Base-by-base conservation (phyloP, 2,113 vertebrate species). In the Sapayoa aenigma region DNA sequence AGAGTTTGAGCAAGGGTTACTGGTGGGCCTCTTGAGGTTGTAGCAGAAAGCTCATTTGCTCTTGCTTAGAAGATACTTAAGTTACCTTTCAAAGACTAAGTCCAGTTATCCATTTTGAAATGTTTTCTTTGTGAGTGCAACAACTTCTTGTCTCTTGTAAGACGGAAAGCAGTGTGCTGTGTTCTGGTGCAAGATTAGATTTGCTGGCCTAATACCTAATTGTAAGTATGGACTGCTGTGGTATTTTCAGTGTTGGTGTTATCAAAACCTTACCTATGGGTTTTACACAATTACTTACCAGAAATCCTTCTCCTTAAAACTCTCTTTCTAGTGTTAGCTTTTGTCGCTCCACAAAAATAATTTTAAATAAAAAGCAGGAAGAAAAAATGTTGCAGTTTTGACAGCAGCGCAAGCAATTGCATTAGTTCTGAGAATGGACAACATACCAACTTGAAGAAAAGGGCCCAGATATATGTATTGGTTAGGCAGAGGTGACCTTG, bases 121-220 rank as follows among this genome's bases (percentile, higher is more conserved):
- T 4, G 3, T 62, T 58, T 71, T 39, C n/a, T 91, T 84, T 22
- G n/a, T 50, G 35, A 72, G 14, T 78, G 14, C 5, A 9, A 27
- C 20, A 0, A 24, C 82, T 68, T 76, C 33, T 82, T 85, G 12
- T 65, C 21, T 62, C 33, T 44, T 80, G 9, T 79, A 17, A 77
- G 63, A 80, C 33, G 56, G 12, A 55, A 25, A 76, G 41, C 15
- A 53, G 42, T 0, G 0, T 82, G n/a, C 21, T 7, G 1, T 33
- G 33, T 77, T 39, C 46, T 65, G 59, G 42, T 71, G 53, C 24
- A 69, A 46, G 18, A 21, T 68, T 82, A n/a, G 50, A 41, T 84
- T 65, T 81, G 39, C n/a, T 68, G 19, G 8, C 5, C 1, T 65
- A 60, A 56, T 65, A 28, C 24, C 27, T 37, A 33, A 2, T 12